Conservation (phyloP, 1,140 invertebrate genomes). For the Portunus trituberculatus region DNA sequence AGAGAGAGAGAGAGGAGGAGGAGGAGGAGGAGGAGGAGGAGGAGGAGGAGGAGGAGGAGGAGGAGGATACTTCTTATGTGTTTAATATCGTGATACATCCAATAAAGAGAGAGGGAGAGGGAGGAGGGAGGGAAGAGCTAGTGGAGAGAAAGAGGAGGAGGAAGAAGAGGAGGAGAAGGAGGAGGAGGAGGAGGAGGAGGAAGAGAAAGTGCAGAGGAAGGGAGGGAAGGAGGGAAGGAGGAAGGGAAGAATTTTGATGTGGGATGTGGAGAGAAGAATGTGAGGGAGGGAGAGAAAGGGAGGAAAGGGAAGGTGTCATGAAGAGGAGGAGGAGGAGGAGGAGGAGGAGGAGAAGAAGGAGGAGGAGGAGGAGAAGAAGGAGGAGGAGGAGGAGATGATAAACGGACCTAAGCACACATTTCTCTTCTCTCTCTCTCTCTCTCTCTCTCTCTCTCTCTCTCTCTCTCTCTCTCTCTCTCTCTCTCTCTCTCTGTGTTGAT, state of each 20-base stretch:
- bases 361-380: neutral
- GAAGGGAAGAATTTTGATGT: neutral
- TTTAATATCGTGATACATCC: slow-evolving; percentile 1
- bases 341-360: neutral
- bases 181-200: neutral
- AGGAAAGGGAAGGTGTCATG: neutral
- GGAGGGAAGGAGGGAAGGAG: neutral
- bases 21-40: neutral
- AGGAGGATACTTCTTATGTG: neutral
- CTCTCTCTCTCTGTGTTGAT: neutral
- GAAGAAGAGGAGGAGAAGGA: neutral
- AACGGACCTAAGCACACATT: neutral
- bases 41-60: neutral
- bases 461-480: neutral
- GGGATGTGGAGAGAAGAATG: neutral
- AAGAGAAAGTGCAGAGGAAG: neutral
- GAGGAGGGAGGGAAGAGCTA: neutral
- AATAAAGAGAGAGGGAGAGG: slow-evolving; percentile 5
- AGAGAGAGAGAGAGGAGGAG: neutral
- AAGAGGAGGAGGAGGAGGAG: too few species aligned
- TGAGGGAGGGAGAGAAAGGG: neutral
- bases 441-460: neutral
- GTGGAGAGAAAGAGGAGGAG: neutral
- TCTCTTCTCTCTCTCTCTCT: slow-evolving; percentile 24
- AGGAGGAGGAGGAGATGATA: neutral